Evolutionary conservation across 1,140 invertebrate species (phyloP).

Genomic region (Ganaspis sp.): DNA sequence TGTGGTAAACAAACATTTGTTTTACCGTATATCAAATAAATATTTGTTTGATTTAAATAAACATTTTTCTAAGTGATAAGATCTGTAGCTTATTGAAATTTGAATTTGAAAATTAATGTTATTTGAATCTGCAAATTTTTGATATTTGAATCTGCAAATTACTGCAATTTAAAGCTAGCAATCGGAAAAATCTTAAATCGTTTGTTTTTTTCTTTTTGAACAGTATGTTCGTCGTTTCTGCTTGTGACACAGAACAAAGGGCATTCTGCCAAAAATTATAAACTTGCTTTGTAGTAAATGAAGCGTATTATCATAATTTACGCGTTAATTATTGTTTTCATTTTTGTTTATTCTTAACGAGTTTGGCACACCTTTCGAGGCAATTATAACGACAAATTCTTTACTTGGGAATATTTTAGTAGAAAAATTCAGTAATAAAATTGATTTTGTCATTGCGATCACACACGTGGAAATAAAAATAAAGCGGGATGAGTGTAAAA

Average conservation of each 20-base stretch:
- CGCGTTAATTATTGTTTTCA: background rate
- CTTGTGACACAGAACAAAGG: background rate
- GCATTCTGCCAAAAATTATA: conserved; percentile 5
- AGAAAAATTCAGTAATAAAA: background rate
- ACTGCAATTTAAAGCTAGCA: too few species aligned
- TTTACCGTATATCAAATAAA: too few species aligned
- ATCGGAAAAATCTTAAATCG: background rate
- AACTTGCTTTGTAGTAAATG: background rate
- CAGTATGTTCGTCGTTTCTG: too few species aligned
- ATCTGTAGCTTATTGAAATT: too few species aligned
- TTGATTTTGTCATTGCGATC: background rate
- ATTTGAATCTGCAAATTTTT: too few species aligned
- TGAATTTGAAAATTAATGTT: too few species aligned
- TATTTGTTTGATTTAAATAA: too few species aligned
- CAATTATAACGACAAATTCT: background rate
- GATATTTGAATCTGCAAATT: too few species aligned
- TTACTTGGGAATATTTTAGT: background rate
- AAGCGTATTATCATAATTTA: conserved; percentile 1
- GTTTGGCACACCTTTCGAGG: background rate
- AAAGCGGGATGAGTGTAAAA: background rate
- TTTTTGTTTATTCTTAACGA: background rate
- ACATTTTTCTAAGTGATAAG: too few species aligned
- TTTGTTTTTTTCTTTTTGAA: background rate
- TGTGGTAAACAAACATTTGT: too few species aligned
- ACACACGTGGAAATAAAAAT: background rate